Base-by-base conservation (phyloP, 2,888 invertebrate genomes). In the Syrphus vitripennis region DNA sequence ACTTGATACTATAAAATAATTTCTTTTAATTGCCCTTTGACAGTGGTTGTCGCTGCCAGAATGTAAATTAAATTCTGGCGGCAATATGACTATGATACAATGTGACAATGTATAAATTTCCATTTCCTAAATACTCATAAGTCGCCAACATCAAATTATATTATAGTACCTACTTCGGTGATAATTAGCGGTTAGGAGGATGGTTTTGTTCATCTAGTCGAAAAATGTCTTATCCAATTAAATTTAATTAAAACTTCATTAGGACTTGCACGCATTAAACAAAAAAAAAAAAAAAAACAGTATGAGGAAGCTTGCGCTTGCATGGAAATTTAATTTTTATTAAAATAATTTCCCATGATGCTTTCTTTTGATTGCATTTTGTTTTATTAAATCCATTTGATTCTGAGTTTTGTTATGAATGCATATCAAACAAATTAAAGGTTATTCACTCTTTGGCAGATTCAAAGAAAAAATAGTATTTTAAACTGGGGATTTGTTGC, bases 11-110 rank as follows among this genome's bases (percentile, higher is more conserved):
- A 24, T 14, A 50, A 14, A 6, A 21, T 59, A 81, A 84, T 81
- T 84, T 81, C 70, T 80, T 83, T 83, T 76, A 76, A 81, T 81
- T 84, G 72, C 76, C 76, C 84, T 83, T 83, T 83, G 84, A 81
- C 84, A 81, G 75, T 69, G 80, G 75, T 71, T 75, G 57, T 65
- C 57, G 71, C 53, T 71, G 61, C 71, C 71, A 72, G 71, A 72
- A 72, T 81, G 76, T 63, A 81, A 81, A 72, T 77, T 76, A 40
- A 84, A 81, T 72, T 83, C 81, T 72, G 71, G 71, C 71, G 40
- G 40, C 75, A 72, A 67, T 65, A 19, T 45, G 76, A 69, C 45
- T 37, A 69, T 67, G 24, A 50, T 67, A 50, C 50, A 34, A 24
- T n/a, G 34, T 34, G 9, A 2, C 1, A 21, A 37, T 19, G 7